These are phyloP conservation scores for Enhydra lutris DNA, from an alignment of 2,113 vertebrate species.

Conservation along the genomic window DNA sequence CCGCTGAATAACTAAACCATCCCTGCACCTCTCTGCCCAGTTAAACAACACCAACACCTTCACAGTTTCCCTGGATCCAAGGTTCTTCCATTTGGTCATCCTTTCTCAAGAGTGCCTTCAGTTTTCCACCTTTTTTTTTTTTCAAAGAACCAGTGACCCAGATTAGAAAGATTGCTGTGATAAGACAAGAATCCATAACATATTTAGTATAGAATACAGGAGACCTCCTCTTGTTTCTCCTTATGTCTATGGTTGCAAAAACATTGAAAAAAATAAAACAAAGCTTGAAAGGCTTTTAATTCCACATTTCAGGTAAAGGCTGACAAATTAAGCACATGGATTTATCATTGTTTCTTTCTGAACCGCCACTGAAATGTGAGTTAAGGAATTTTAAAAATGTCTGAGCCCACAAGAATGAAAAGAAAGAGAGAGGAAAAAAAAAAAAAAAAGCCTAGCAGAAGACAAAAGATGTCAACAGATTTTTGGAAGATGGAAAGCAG, in stretches of 20 bases:
- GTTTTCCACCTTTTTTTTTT: not conserved
- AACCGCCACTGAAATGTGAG: not conserved
- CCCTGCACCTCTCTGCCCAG: not conserved
- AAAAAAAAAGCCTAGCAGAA: not conserved
- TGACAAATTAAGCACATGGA: not conserved
- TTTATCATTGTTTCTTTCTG: not conserved
- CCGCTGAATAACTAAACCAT: not conserved
- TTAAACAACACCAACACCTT: not conserved
- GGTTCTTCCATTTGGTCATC: not conserved
- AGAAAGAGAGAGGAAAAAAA: not conserved
- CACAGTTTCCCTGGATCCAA: not conserved
- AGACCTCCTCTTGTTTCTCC: not conserved
- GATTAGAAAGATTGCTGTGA: not conserved
- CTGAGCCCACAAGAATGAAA: not conserved
- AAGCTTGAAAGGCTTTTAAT: not conserved
- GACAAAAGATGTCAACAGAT: conserved; percentile 35
- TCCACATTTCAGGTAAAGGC: not conserved
- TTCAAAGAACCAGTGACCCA: not conserved
- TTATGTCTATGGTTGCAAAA: not conserved
- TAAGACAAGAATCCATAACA: not conserved
- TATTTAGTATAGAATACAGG: not conserved
- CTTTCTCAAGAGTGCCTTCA: not conserved
- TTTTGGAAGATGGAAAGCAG: conserved; percentile 44
- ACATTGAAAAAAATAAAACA: not conserved
- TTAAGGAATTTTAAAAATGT: not conserved